phyloP scores from a whole-genome alignment of 2,113 vertebrate species.

The Oreochromis spilurus region DNA sequence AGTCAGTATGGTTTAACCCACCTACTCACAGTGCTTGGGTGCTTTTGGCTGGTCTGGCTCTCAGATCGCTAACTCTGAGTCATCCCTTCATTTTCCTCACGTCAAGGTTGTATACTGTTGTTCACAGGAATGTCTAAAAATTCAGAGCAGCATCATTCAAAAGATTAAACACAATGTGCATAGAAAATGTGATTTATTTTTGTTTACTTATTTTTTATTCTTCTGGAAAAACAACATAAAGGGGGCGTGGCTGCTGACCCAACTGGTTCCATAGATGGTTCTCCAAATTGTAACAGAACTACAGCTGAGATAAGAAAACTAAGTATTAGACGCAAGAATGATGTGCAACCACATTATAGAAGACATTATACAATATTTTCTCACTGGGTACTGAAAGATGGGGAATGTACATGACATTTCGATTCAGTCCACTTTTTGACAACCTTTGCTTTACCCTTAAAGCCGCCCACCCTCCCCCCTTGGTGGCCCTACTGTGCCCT shows the following conservation, averaged over 20 bases:
- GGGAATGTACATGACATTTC: neutral
- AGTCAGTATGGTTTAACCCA: neutral
- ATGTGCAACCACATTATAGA: neutral
- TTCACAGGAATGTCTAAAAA: neutral
- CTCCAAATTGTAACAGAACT: constrained; percentile 23
- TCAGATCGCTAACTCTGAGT: neutral
- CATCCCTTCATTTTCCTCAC: neutral
- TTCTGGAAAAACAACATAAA: neutral
- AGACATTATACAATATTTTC: neutral
- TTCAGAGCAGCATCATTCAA: neutral
- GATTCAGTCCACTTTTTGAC: neutral
- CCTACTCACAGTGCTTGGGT: neutral
- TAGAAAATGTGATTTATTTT: neutral
- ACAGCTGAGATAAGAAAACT: neutral
- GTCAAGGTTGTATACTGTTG: neutral
- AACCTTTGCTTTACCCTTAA: neutral
- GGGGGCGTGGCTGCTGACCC: neutral
- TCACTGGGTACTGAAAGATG: neutral
- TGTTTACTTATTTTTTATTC: neutral
- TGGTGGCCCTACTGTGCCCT: neutral
- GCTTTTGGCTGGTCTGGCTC: neutral
- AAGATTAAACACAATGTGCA: neutral
- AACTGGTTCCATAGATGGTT: neutral
- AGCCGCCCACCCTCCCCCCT: neutral
- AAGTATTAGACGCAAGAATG: neutral